Conservation (phyloP, 1,140 invertebrate species). For the Elysia chlorotica region DNA sequence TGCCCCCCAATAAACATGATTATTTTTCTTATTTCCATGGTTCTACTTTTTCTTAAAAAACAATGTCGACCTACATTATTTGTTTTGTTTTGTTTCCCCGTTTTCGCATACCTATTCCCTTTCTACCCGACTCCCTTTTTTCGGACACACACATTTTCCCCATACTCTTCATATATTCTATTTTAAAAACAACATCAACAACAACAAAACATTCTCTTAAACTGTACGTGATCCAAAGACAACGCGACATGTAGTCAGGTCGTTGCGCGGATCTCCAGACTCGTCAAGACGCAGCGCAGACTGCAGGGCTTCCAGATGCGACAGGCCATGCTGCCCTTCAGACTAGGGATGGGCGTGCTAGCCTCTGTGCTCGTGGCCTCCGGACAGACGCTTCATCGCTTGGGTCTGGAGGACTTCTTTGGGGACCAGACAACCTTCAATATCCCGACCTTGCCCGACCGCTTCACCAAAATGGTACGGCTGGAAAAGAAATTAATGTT, state of each 20-base stretch:
- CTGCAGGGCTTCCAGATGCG: slow-evolving; percentile 4
- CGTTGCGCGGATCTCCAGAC: neutral
- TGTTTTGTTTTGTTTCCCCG: no score
- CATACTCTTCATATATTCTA: no score
- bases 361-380: neutral
- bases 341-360: neutral
- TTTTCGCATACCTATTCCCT: no score
- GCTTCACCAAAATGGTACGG: neutral
- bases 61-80: no score
- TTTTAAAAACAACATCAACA: no score
- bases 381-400: neutral
- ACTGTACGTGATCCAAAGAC: neutral
- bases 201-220: neutral
- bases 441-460: neutral
- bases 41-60: no score
- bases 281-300: neutral
- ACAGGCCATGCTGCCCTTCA: slow-evolving; percentile 7
- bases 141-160: no score
- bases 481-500: no score
- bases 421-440: neutral
- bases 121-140: no score
- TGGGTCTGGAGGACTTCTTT: slow-evolving; percentile 6
- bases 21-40: no score
- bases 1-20: no score
- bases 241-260: neutral